Evolutionary conservation across 2,113 vertebrate species (phyloP).

Genomic region (Tupaia chinensis): DNA sequence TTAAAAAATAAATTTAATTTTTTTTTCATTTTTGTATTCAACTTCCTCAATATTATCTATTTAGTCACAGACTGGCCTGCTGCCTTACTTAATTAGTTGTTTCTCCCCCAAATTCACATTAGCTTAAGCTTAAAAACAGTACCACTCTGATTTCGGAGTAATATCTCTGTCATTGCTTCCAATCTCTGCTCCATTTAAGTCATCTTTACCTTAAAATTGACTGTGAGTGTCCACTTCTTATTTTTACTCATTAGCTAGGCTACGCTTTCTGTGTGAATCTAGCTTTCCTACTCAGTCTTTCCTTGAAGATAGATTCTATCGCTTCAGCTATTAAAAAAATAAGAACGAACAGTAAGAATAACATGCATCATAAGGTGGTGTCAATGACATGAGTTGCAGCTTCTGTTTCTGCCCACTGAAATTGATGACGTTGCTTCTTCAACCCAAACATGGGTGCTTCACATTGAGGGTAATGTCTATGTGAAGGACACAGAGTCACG

Average conservation of each 20-base stretch:
- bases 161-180: not conserved
- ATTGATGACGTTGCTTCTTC: not conserved
- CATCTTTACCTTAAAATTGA: not conserved
- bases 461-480: fast-evolving
- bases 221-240: not conserved
- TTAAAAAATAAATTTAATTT: too few relatives aligned
- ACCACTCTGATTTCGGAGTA: not conserved
- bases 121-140: not conserved
- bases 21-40: not conserved
- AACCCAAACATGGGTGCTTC: not conserved
- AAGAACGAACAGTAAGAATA: not conserved
- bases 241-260: not conserved
- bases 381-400: not conserved
- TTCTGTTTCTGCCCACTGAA: not conserved
- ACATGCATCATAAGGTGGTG: not conserved
- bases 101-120: not conserved
- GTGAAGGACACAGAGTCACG: not conserved
- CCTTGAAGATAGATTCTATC: not conserved
- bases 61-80: not conserved
- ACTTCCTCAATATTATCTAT: constrained; percentile 25
- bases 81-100: not conserved
- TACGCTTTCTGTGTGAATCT: not conserved
- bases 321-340: not conserved
- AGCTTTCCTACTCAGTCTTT: not conserved
- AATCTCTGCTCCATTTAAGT: not conserved